A percentile compares a stretch with the other conserved stretches of the same genome.
These are phyloP conservation scores for Pristis pectinata DNA, from an alignment of 2,797 vertebrate genomes.

Conservation along the genomic window DNA sequence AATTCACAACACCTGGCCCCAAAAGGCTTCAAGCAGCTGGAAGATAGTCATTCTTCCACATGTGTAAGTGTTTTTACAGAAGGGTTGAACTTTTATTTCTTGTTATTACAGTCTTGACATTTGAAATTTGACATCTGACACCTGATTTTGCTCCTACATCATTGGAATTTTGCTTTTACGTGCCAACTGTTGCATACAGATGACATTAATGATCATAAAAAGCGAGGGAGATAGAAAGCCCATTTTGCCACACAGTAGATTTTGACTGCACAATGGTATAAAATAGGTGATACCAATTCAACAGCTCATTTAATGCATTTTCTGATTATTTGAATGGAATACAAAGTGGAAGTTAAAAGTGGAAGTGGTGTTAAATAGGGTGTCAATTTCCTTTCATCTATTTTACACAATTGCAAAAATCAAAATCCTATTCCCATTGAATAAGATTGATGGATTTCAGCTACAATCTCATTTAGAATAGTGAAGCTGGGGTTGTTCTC, in stretches of 20 bases:
- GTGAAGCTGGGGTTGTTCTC: too few relatives aligned
- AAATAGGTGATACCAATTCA: not conserved
- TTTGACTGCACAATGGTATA: not conserved
- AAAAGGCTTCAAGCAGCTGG: constrained; percentile 22
- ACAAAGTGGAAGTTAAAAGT: not conserved
- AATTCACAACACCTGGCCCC: not conserved
- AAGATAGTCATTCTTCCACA: not conserved
- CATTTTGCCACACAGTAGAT: not conserved
- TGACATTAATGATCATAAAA: not conserved
- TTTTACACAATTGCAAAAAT: not conserved
- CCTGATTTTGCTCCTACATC: not conserved
- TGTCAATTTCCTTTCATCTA: not conserved
- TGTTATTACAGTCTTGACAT: constrained; percentile 5
- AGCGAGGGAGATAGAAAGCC: not conserved
- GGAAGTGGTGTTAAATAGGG: not conserved
- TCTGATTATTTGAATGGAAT: not conserved
- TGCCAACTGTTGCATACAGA: not conserved
- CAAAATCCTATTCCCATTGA: not conserved
- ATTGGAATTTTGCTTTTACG: not conserved
- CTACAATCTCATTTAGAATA: too few relatives aligned
- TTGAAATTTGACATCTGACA: not conserved
- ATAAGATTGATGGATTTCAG: too few relatives aligned
- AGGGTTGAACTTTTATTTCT: not conserved
- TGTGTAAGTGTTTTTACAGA: not conserved
- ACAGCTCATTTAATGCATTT: not conserved